These are phyloP conservation scores for Hypothenemus hampei DNA, from an alignment of 1,140 invertebrate species.

Conservation along the genomic window DNA sequence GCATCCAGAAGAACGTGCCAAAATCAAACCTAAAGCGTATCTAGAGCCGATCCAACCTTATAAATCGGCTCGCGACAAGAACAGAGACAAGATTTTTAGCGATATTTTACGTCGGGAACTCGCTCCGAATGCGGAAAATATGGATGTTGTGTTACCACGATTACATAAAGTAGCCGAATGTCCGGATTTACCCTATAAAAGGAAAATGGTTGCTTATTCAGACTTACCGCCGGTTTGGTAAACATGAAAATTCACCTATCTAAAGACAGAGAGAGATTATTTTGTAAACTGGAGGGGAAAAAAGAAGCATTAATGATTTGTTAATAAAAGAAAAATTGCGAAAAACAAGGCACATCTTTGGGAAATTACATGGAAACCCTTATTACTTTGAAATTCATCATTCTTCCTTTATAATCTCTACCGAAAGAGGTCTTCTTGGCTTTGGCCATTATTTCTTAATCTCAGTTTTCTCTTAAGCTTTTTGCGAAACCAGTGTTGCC, in stretches of 20 bases:
- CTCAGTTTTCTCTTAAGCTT: too few species aligned
- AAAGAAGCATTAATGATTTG: too few species aligned
- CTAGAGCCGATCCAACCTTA: conserved; percentile 57
- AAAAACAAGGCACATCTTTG: too few species aligned
- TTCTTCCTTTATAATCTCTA: too few species aligned
- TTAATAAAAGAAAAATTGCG: too few species aligned
- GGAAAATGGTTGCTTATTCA: conserved; percentile 34
- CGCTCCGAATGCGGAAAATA: conserved; percentile 54
- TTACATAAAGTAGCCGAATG: conserved; percentile 48
- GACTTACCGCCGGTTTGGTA: conserved; percentile 35
- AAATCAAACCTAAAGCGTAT: conserved; percentile 53
- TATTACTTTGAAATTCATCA: too few species aligned
- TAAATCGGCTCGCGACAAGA: conserved; percentile 57
- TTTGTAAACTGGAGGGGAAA: too few species aligned
- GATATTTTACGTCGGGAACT: conserved; percentile 45
- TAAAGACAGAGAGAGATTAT: background rate
- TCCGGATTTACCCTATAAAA: conserved; percentile 42
- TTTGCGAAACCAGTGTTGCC: too few species aligned
- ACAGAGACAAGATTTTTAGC: conserved; percentile 53
- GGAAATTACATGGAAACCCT: too few species aligned
- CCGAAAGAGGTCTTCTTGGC: too few species aligned
- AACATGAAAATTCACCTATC: background rate
- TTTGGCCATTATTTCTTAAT: too few species aligned
- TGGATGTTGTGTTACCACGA: conserved; percentile 56
- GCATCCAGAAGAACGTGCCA: conserved; percentile 47